Evolutionary conservation across 1,140 invertebrate genomes (phyloP).

Genomic region (Drosophila ananassae): DNA sequence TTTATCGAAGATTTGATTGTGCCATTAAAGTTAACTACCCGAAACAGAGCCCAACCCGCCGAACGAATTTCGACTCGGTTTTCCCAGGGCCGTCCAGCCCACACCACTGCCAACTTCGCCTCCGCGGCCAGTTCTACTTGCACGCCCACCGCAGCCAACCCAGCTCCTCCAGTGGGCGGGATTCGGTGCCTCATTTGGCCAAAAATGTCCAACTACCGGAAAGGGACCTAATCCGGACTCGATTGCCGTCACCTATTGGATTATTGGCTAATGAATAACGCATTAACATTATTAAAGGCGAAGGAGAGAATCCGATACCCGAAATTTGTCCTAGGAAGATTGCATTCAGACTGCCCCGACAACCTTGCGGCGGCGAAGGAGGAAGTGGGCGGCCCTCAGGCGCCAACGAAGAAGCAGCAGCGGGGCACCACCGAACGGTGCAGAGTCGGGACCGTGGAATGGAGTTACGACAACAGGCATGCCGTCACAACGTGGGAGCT

Average conservation of each 20-base stretch:
- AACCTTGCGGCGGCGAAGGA: conserved; percentile 1
- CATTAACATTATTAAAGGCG: background rate
- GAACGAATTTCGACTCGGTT: conserved; percentile 36
- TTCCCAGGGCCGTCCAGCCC: conserved; percentile 26
- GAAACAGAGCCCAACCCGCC: conserved; percentile 12
- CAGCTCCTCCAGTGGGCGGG: conserved; percentile 15
- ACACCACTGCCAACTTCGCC: conserved; percentile 3
- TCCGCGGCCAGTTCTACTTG: background rate
- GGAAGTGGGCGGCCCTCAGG: conserved; percentile 10
- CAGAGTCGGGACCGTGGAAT: conserved; percentile 3
- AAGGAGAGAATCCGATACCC: background rate
- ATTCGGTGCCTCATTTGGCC: conserved; percentile 46
- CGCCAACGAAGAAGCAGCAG: conserved; percentile 48
- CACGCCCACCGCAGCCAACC: background rate
- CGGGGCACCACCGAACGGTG: background rate
- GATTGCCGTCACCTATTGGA: too few species aligned
- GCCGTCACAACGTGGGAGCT: conserved; percentile 71
- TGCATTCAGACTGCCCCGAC: background rate
- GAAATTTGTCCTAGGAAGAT: background rate
- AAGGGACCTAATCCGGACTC: conserved; percentile 67
- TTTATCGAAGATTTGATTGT: conserved; percentile 37
- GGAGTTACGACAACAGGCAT: conserved; percentile 66
- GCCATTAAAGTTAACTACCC: conserved; percentile 37
- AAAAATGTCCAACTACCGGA: conserved; percentile 66
- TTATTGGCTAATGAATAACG: background rate